Conservation (phyloP, 2,113 vertebrate genomes). For the Fregata magnificens region DNA sequence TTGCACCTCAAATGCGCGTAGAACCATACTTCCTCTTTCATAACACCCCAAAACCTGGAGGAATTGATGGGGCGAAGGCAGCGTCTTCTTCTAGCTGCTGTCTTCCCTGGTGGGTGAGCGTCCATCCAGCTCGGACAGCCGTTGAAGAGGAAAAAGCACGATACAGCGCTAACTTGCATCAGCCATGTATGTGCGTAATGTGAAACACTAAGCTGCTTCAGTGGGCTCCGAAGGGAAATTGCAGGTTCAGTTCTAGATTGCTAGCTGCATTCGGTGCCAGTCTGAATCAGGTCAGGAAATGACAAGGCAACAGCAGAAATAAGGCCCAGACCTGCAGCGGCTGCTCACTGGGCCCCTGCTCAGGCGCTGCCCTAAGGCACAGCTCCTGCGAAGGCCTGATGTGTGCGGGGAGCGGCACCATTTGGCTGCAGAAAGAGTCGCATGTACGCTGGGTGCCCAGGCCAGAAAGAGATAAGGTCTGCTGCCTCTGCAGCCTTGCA, state of each 20-base stretch:
- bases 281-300: neutral
- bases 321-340: neutral
- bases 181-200: no score
- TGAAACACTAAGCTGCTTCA: neutral
- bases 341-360: neutral
- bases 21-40: neutral
- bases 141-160: no score
- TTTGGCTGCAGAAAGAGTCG: fast-evolving
- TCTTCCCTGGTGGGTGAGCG: neutral
- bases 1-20: fast-evolving
- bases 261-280: neutral
- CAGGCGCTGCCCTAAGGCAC: neutral
- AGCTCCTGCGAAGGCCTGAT: neutral
- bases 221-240: neutral
- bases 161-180: neutral
- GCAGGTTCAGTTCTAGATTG: neutral
- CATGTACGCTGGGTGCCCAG: fast-evolving
- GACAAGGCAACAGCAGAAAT: neutral
- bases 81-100: neutral
- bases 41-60: neutral
- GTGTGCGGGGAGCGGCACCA: neutral
- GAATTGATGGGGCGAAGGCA: neutral
- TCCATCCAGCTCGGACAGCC: neutral
- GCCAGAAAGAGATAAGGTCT: neutral
- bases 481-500: neutral